Evolutionary conservation across 2,888 invertebrate species (phyloP).

Genomic region (Bruchidius siliquastri): DNA sequence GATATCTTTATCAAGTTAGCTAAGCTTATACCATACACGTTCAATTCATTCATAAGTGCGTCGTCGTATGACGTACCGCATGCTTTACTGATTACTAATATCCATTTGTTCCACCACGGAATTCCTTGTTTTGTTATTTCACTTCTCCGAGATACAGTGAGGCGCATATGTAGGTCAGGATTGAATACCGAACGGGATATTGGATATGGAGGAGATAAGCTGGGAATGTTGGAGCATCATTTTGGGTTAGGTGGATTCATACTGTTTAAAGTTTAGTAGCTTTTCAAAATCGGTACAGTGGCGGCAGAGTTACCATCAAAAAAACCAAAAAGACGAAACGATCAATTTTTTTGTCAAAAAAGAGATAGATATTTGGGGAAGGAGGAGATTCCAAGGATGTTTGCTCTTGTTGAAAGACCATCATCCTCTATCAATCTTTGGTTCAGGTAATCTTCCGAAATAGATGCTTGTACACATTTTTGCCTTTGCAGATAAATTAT

Average conservation of each 20-base stretch:
- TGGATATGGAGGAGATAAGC: background rate
- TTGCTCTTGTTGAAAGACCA: too few relatives aligned
- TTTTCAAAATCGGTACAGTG: too few relatives aligned
- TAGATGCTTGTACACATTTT: too few relatives aligned
- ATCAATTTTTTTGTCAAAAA: too few relatives aligned
- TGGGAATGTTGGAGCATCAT: background rate
- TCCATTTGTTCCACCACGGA: background rate
- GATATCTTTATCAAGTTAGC: background rate
- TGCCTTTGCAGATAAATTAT: too few relatives aligned
- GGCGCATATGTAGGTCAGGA: background rate
- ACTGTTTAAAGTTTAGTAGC: too few relatives aligned
- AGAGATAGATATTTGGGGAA: too few relatives aligned
- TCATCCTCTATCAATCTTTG: too few relatives aligned
- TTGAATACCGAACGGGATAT: background rate
- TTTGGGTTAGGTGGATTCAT: background rate
- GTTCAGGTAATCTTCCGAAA: too few relatives aligned
- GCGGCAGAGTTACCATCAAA: too few relatives aligned
- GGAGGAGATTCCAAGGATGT: too few relatives aligned
- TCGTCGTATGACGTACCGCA: background rate
- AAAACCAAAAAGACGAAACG: too few relatives aligned
- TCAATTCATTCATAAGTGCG: background rate
- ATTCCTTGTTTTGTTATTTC: background rate
- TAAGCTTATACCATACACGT: background rate
- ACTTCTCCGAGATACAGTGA: background rate
- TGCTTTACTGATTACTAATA: background rate